Percentiles rank a stretch among this genome's conserved stretches.
Conservation (phyloP, 1,140 invertebrate genomes). For the Brachionus angularis region DNA sequence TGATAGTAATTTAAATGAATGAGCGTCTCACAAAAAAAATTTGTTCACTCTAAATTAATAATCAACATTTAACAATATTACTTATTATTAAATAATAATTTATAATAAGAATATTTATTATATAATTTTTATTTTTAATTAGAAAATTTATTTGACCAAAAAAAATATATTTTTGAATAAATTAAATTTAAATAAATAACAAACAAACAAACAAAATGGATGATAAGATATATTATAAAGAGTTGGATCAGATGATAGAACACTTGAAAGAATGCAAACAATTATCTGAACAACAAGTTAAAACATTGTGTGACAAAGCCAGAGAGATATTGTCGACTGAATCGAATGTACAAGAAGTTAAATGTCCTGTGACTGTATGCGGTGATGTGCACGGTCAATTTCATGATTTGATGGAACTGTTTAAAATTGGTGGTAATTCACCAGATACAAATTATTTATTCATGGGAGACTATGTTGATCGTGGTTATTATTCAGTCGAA, state of each 20-base stretch:
- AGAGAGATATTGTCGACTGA: slow-evolving; percentile 98
- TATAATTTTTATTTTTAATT: too few relatives aligned
- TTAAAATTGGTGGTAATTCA: slow-evolving; percentile 95
- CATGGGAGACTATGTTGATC: slow-evolving; percentile 99
- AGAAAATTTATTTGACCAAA: too few relatives aligned
- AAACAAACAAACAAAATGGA: slow-evolving; percentile 24
- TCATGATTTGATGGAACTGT: slow-evolving; percentile 99
- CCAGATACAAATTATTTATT: slow-evolving; percentile 99
- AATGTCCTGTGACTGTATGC: slow-evolving; percentile 98
- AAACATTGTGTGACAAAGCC: slow-evolving; percentile 98
- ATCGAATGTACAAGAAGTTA: slow-evolving; percentile 98
- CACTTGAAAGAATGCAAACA: slow-evolving; percentile 99
- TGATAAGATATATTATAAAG: slow-evolving; percentile 38
- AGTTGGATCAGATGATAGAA: slow-evolving; percentile 96
- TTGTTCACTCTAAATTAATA: too few relatives aligned
- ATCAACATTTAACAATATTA: too few relatives aligned
- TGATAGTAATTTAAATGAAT: too few relatives aligned
- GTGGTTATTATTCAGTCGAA: slow-evolving; percentile 99
- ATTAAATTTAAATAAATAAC: too few relatives aligned
- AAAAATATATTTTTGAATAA: too few relatives aligned
- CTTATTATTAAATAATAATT: too few relatives aligned
- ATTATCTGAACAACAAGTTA: slow-evolving; percentile 98
- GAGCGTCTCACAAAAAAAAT: too few relatives aligned
- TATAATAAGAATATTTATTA: too few relatives aligned
- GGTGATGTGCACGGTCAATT: slow-evolving; percentile 99